phyloP scores from a whole-genome alignment of 2,113 vertebrate species.

The Xiphophorus maculatus region DNA sequence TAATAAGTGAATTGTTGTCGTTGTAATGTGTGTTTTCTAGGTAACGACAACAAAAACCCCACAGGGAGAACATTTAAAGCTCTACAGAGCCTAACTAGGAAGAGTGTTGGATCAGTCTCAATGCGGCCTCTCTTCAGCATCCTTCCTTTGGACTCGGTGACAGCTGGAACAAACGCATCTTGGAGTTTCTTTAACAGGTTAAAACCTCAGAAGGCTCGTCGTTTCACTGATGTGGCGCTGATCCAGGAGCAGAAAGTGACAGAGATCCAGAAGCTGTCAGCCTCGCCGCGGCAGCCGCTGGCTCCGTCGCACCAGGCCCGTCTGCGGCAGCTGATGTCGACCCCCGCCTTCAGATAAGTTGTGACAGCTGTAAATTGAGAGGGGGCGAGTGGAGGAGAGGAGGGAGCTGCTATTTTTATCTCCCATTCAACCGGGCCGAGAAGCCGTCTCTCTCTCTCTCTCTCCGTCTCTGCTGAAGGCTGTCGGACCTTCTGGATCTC shows the following conservation, averaged over 20 bases:
- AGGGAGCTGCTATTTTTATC: constrained; percentile 74
- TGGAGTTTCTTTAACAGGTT: neutral
- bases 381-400: neutral
- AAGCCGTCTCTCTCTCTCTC: neutral
- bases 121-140: neutral
- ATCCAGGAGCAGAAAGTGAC: constrained; percentile 8
- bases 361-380: constrained; percentile 76
- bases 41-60: too few relatives aligned
- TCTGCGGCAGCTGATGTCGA: constrained; percentile 37
- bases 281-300: neutral
- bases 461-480: constrained; percentile 2
- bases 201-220: neutral
- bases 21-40: too few relatives aligned
- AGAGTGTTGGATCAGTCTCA: too few relatives aligned
- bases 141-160: neutral
- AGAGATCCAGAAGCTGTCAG: constrained; percentile 5
- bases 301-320: constrained; percentile 3
- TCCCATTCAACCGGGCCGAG: constrained; percentile 57
- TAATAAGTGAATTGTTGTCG: too few relatives aligned
- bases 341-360: constrained; percentile 65
- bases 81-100: too few relatives aligned
- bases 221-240: neutral
- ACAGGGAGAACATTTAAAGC: too few relatives aligned
- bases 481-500: constrained; percentile 25
- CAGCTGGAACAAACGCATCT: neutral